Percentiles rank a stretch among this genome's conserved stretches.
Conservation (phyloP, 2,113 vertebrate genomes). For the Empidonax traillii region DNA sequence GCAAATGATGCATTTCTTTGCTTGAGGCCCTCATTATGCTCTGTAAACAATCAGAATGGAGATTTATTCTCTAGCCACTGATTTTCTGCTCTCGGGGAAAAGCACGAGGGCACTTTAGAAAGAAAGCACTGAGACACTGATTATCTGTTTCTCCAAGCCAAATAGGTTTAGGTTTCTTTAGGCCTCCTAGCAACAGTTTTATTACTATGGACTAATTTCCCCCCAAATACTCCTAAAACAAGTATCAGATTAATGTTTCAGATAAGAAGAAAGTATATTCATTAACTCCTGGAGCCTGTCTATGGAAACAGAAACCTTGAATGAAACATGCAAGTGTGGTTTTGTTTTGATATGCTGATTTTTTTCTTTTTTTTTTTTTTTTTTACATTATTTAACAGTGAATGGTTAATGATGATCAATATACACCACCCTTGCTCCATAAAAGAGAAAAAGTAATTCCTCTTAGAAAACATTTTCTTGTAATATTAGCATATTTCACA, state of each 20-base stretch:
- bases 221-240: constrained; percentile 21
- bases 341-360: not conserved
- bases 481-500: not conserved
- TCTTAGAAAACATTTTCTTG: not conserved
- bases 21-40: constrained; percentile 43
- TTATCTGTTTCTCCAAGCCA: constrained; percentile 32
- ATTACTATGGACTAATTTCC: constrained; percentile 32
- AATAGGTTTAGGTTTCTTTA: constrained; percentile 31
- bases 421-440: not conserved
- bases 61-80: constrained; percentile 48
- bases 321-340: not conserved
- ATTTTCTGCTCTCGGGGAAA: not conserved
- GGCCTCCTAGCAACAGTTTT: constrained; percentile 51
- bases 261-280: constrained; percentile 14
- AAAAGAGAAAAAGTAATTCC: not conserved
- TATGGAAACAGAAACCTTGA: not conserved
- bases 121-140: not conserved
- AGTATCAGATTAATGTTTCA: constrained; percentile 33
- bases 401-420: not conserved
- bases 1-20: constrained; percentile 23
- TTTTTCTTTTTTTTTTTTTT: not conserved
- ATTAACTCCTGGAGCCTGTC: constrained; percentile 7
- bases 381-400: not conserved
- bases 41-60: constrained; percentile 48
- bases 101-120: not conserved